phyloP scores from a whole-genome alignment of 2,113 vertebrate genomes.

The Prunella himalayana region DNA sequence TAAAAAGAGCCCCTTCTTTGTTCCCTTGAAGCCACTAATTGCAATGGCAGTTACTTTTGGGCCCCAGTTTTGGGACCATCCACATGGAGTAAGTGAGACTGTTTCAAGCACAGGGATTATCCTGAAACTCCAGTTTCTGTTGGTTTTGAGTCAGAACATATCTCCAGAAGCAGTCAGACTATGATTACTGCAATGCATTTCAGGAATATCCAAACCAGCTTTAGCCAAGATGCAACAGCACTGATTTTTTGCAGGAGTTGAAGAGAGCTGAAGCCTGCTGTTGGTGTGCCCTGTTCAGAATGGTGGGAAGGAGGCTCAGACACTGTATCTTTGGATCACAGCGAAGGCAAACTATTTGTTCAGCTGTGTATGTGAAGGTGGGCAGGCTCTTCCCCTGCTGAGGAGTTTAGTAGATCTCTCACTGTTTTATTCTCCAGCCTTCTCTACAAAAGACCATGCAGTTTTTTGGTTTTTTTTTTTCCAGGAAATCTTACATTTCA shows the following conservation, averaged over 20 bases:
- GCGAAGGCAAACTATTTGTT: not conserved
- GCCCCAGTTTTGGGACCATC: not conserved
- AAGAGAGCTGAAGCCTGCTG: not conserved
- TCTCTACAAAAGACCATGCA: not conserved
- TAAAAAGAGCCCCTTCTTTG: slow-evolving; percentile 28
- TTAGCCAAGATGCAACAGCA: not conserved
- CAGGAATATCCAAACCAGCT: not conserved
- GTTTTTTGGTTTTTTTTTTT: not conserved
- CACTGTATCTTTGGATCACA: not conserved
- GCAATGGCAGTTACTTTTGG: not conserved
- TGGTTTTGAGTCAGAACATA: not conserved
- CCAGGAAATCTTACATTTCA: not conserved
- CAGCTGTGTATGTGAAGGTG: slow-evolving; percentile 25
- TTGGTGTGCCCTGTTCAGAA: not conserved
- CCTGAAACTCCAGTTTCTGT: not conserved
- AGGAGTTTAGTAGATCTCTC: not conserved
- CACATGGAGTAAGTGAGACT: not conserved
- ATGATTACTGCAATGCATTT: not conserved
- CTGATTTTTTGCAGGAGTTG: not conserved
- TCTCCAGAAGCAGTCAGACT: not conserved
- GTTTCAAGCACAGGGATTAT: not conserved
- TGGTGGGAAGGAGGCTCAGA: not conserved
- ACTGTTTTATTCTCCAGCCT: not conserved
- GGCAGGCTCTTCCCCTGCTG: not conserved
- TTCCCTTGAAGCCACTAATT: slow-evolving; percentile 14